Percentiles rank a stretch among this genome's conserved stretches.
phyloP scores from a whole-genome alignment of 2,888 invertebrate species.

The Thereva unica region DNA sequence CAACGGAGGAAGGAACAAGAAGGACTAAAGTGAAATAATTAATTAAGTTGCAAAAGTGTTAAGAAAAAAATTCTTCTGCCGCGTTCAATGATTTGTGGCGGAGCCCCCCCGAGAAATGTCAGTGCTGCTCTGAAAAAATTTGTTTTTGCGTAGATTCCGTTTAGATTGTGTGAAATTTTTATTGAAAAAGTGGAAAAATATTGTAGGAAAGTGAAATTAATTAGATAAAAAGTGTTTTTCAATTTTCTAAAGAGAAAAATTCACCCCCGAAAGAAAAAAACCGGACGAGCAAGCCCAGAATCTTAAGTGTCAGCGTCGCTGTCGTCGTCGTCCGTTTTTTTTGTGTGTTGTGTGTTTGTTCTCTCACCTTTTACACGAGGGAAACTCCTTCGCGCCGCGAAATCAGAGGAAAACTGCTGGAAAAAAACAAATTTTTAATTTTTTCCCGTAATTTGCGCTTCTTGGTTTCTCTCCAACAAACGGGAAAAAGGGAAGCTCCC shows the following conservation, averaged over 20 bases:
- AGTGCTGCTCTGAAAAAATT: not conserved
- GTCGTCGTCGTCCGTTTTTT: not conserved
- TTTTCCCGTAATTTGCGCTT: too few relatives aligned
- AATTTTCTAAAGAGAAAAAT: conserved; percentile 3
- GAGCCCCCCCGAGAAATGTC: too few relatives aligned
- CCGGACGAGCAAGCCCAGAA: conserved; percentile 33
- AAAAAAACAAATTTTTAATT: too few relatives aligned
- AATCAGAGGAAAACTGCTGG: too few relatives aligned
- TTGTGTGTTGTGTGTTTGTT: conserved; percentile 1
- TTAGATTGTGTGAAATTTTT: conserved; percentile 3
- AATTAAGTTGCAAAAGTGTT: too few relatives aligned
- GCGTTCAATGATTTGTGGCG: too few relatives aligned
- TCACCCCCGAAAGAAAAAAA: conserved; percentile 14
- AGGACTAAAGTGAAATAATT: not conserved
- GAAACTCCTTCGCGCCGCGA: not conserved
- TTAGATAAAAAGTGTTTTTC: conserved; percentile 1
- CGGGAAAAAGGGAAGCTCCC: too few relatives aligned
- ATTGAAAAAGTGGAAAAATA: not conserved
- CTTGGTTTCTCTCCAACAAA: too few relatives aligned
- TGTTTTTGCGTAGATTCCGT: conserved; percentile 19
- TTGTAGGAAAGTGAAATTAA: conserved; percentile 11
- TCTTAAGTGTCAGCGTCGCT: not conserved
- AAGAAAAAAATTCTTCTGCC: too few relatives aligned
- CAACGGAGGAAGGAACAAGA: not conserved
- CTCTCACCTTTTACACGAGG: not conserved